A percentile compares a stretch with the other conserved stretches of the same genome.
Conservation (phyloP, 2,113 vertebrate species). For the Herpailurus yagouaroundi region DNA sequence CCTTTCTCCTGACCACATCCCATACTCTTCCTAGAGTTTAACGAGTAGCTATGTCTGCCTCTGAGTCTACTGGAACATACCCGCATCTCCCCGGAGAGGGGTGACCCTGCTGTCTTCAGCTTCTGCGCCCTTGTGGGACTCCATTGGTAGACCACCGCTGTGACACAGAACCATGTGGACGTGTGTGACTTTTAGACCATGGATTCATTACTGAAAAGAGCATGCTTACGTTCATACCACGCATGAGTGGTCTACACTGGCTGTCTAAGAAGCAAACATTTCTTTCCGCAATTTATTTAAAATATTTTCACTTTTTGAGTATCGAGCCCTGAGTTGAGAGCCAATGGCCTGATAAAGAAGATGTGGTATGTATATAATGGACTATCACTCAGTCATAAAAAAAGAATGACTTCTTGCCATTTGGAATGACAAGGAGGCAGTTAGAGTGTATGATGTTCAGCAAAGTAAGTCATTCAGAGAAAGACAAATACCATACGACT, state of each 20-base stretch:
- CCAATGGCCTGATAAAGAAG: not conserved
- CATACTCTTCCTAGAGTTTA: not conserved
- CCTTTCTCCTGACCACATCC: not conserved
- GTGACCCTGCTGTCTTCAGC: not conserved
- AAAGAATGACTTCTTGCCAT: not conserved
- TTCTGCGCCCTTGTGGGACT: no score
- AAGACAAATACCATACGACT: not conserved
- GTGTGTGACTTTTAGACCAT: not conserved
- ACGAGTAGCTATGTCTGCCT: not conserved
- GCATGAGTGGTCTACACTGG: not conserved
- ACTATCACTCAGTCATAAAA: not conserved
- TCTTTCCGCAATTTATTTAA: not conserved
- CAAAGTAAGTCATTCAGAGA: not conserved
- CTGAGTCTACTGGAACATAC: not conserved
- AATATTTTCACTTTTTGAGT: not conserved
- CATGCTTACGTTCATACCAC: no score
- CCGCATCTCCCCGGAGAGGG: not conserved
- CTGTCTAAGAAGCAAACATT: not conserved
- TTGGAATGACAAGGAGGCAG: not conserved
- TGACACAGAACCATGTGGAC: not conserved
- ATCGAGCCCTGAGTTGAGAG: not conserved
- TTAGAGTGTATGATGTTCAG: not conserved
- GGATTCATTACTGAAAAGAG: accelerated
- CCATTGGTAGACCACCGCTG: not conserved
- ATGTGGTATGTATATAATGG: not conserved